phyloP scores from a whole-genome alignment of 2,888 invertebrate genomes.

The Diadegma fenestrale region DNA sequence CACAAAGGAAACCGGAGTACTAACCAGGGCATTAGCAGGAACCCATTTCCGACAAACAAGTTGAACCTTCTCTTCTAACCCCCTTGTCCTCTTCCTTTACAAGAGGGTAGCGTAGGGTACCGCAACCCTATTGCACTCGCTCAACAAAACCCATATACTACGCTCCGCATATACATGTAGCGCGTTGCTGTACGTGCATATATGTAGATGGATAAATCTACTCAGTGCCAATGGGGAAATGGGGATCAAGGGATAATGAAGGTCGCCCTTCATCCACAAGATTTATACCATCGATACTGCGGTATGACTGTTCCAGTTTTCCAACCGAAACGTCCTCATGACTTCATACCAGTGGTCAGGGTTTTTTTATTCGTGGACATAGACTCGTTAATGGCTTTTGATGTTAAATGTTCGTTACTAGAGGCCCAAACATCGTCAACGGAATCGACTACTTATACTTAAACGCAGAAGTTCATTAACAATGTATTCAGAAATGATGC shows the following conservation, averaged over 20 bases:
- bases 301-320: neutral
- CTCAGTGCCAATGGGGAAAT: neutral
- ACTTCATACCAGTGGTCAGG: neutral
- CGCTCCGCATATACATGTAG: slow-evolving; percentile 5
- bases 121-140: slow-evolving; percentile 49
- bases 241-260: slow-evolving; percentile 18
- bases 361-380: neutral
- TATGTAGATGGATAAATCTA: slow-evolving; percentile 5
- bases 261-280: slow-evolving; percentile 15
- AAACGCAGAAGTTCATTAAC: neutral
- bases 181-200: neutral
- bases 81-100: slow-evolving; percentile 51
- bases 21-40: slow-evolving; percentile 83
- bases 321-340: neutral
- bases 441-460: too few relatives aligned
- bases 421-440: neutral
- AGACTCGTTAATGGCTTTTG: neutral
- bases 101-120: slow-evolving; percentile 43
- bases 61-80: slow-evolving; percentile 75
- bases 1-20: slow-evolving; percentile 81
- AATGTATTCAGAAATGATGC: neutral
- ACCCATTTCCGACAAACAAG: slow-evolving; percentile 81
- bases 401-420: neutral
- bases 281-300: neutral
- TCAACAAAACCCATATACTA: slow-evolving; percentile 19